Percentiles rank a stretch among this genome's conserved stretches.
phyloP scores from a whole-genome alignment of 1,140 invertebrate species.

The Aphis gossypii region DNA sequence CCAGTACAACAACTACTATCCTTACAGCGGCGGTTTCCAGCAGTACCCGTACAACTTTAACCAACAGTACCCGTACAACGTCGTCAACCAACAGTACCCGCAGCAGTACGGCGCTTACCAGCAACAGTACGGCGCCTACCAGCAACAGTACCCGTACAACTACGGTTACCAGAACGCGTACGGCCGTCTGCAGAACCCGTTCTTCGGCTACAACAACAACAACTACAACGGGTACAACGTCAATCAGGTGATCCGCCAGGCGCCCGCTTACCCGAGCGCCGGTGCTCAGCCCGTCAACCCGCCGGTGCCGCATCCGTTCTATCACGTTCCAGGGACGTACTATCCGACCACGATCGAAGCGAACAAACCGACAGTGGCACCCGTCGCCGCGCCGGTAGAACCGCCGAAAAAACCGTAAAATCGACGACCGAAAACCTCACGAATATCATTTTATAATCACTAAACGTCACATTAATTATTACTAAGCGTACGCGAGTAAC shows the following conservation, averaged over 20 bases:
- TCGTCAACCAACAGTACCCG: not conserved
- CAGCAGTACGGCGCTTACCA: not conserved
- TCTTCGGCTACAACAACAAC: not conserved
- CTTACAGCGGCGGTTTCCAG: not conserved
- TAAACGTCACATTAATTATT: not conserved
- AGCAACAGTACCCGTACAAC: not conserved
- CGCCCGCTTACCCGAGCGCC: not conserved
- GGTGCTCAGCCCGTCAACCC: constrained; percentile 15
- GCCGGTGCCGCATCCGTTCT: constrained; percentile 34
- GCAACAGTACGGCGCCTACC: not conserved
- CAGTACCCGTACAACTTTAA: not conserved
- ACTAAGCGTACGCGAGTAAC: no score
- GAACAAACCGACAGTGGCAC: not conserved
- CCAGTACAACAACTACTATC: not conserved
- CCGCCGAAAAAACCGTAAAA: not conserved
- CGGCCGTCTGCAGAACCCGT: not conserved
- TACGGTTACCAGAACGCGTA: constrained; percentile 1
- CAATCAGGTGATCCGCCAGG: not conserved
- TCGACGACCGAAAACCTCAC: not conserved
- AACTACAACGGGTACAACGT: not conserved
- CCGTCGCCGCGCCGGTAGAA: not conserved
- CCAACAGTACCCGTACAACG: not conserved
- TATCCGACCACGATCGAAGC: not conserved
- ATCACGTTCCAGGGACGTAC: not conserved
- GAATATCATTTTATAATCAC: not conserved